These are phyloP conservation scores for Vanessa tameamea DNA, from an alignment of 1,140 invertebrate genomes.

Conservation along the genomic window DNA sequence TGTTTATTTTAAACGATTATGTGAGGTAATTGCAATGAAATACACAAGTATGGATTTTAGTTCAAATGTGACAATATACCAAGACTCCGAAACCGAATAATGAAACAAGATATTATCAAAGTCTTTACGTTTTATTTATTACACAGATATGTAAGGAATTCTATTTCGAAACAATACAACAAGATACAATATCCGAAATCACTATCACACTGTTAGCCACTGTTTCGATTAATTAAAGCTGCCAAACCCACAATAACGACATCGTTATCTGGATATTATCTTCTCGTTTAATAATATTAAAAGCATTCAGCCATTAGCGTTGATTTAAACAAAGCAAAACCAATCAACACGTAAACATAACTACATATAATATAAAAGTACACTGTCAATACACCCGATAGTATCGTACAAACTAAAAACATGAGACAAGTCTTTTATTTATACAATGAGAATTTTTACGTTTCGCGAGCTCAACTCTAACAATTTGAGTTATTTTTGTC, in stretches of 20 bases:
- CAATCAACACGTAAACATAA: background rate
- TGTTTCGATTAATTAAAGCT: conserved; percentile 23
- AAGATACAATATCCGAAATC: conserved; percentile 4
- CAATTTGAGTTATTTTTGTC: no score
- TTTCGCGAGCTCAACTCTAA: no score
- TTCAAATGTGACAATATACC: no score
- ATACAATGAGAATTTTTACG: no score
- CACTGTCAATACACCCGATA: background rate
- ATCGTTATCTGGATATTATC: conserved; percentile 45
- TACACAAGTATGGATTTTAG: no score
- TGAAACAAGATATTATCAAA: no score
- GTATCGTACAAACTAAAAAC: background rate
- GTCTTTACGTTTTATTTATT: no score
- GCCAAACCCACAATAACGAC: conserved; percentile 33
- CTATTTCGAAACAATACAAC: background rate
- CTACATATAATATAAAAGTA: background rate
- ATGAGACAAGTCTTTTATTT: no score
- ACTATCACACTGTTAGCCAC: conserved; percentile 12
- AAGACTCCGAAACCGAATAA: no score
- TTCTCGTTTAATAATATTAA: conserved; percentile 45
- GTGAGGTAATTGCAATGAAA: no score
- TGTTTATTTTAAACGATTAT: no score
- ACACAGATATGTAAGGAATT: no score
- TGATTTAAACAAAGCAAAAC: conserved; percentile 3
- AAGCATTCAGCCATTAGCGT: conserved; percentile 44